phyloP scores from a whole-genome alignment of 2,797 vertebrate genomes.

The Malacoraja senta region DNA sequence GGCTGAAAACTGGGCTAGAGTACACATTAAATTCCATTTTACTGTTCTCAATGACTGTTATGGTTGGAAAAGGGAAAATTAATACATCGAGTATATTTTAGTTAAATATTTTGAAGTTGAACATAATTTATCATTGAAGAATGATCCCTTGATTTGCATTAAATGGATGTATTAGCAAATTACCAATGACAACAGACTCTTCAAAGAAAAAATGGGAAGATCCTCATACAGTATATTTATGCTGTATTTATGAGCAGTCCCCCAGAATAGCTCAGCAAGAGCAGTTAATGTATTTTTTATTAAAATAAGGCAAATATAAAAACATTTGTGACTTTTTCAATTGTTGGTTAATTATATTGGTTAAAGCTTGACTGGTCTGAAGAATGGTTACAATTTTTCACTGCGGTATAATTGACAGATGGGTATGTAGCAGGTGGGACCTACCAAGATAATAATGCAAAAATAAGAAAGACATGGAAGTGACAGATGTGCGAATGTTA shows the following conservation, averaged over 20 bases:
- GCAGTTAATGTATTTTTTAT: not conserved
- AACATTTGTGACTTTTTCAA: not conserved
- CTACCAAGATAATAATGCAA: not conserved
- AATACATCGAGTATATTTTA: not conserved
- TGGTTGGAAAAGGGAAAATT: not conserved
- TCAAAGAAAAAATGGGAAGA: not conserved
- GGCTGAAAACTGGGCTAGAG: constrained; percentile 14
- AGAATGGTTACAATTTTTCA: not conserved
- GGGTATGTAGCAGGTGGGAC: not conserved
- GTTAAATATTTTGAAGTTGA: not conserved
- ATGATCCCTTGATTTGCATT: too few relatives aligned
- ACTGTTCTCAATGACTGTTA: not conserved
- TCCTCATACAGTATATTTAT: not conserved
- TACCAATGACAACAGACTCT: not conserved
- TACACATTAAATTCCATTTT: not conserved
- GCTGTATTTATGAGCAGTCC: not conserved
- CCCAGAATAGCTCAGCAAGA: not conserved
- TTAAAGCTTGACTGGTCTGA: not conserved
- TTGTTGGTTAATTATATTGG: not conserved
- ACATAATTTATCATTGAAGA: not conserved
- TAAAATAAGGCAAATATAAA: not conserved
- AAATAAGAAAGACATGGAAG: not conserved
- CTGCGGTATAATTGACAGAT: constrained; percentile 1
- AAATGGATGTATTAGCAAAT: not conserved
- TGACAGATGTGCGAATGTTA: not conserved